A percentile compares a stretch with the other conserved stretches of the same genome.
These are phyloP conservation scores for Cairina moschata DNA, from an alignment of 2,113 vertebrate species.

Conservation along the genomic window DNA sequence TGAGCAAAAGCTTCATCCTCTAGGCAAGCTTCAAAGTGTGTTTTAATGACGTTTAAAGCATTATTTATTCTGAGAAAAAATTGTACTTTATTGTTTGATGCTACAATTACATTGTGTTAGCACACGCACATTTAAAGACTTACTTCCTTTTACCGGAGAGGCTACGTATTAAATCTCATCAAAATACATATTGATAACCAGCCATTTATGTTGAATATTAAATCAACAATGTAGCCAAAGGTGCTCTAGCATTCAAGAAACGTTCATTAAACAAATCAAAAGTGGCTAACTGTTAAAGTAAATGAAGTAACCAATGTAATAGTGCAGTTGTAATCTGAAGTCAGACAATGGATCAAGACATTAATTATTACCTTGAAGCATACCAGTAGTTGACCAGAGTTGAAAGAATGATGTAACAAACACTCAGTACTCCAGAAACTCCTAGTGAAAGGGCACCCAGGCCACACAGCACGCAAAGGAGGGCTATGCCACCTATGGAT, in stretches of 20 bases:
- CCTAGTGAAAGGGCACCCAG: constrained; percentile 79
- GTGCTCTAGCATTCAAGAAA: background rate
- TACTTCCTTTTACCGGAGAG: background rate
- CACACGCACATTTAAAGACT: background rate
- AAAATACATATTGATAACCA: background rate
- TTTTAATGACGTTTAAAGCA: background rate
- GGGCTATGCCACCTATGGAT: constrained; percentile 75
- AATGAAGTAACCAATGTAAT: background rate
- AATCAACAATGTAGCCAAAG: background rate
- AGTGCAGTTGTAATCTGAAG: background rate
- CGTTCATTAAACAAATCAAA: background rate
- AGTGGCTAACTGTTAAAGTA: background rate
- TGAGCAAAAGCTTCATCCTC: background rate
- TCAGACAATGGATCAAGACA: background rate
- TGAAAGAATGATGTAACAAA: constrained; percentile 71
- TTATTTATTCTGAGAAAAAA: background rate
- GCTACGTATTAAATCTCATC: background rate
- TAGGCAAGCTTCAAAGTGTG: background rate
- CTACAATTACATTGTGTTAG: background rate
- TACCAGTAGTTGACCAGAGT: constrained; percentile 74
- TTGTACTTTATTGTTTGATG: background rate
- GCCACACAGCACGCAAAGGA: constrained; percentile 84
- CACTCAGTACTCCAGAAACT: constrained; percentile 72
- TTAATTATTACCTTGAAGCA: constrained; percentile 59
- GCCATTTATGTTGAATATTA: background rate